These are phyloP conservation scores for Panagrolaimus sp. DNA, from an alignment of 1,140 invertebrate species.

Conservation along the genomic window DNA sequence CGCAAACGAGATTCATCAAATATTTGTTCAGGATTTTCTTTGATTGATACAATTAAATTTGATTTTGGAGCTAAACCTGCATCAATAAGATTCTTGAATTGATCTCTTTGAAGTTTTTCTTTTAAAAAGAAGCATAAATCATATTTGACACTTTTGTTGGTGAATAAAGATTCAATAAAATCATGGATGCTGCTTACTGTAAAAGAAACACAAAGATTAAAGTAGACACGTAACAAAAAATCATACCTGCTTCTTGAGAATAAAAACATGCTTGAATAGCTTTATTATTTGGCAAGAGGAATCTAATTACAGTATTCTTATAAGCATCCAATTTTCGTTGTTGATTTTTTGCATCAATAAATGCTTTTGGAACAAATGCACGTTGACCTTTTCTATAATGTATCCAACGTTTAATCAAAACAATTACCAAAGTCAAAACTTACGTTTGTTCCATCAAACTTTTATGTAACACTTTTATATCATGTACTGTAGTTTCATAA, in stretches of 20 bases:
- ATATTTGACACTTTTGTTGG: neutral
- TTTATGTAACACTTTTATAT: neutral
- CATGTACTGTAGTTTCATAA: neutral
- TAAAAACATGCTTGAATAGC: conserved; percentile 19
- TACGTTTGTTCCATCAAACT: conserved; percentile 3
- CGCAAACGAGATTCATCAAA: neutral
- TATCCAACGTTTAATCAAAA: neutral
- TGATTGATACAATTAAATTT: conserved; percentile 13
- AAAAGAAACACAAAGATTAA: conserved; percentile 2
- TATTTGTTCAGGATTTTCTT: neutral
- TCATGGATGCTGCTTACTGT: conserved; percentile 18
- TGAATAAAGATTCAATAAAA: conserved; percentile 4
- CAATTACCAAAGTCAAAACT: neutral
- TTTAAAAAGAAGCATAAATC: conserved; percentile 10
- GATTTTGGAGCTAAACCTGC: conserved; percentile 16
- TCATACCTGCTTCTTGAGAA: conserved; percentile 25
- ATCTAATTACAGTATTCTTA: conserved; percentile 24
- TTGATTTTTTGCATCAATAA: conserved; percentile 21
- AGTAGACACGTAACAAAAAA: neutral
- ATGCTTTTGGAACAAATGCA: conserved; percentile 18
- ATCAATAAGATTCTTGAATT: conserved; percentile 18
- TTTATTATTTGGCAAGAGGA: conserved; percentile 9
- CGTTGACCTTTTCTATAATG: neutral
- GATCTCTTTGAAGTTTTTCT: conserved; percentile 13
- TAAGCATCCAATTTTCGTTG: conserved; percentile 20